Conservation (phyloP, 2,113 vertebrate species). For the Echinops telfairi region DNA sequence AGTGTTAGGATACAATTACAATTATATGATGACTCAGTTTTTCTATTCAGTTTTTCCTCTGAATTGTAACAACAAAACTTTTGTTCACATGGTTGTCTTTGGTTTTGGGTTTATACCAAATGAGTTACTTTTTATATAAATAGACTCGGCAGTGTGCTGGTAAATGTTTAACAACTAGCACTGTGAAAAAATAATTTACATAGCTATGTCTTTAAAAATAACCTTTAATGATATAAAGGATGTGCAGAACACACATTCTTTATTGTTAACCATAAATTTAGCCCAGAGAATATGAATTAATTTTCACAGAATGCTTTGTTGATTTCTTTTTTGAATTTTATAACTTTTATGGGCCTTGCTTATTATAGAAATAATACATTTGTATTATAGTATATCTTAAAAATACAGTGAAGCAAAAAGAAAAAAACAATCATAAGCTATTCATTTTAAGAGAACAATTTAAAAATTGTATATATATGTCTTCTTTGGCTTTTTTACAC, state of each 20-base stretch:
- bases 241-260: neutral
- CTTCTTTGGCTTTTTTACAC: too few species aligned
- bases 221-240: neutral
- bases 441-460: too few species aligned
- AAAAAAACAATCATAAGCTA: too few species aligned
- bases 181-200: neutral
- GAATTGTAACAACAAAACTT: neutral
- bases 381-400: too few species aligned
- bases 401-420: too few species aligned
- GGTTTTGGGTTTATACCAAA: neutral
- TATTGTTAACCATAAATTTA: conserved; percentile 16
- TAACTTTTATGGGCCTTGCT: too few species aligned
- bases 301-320: neutral
- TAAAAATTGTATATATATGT: too few species aligned
- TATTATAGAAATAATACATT: too few species aligned
- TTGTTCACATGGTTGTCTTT: neutral
- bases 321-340: neutral
- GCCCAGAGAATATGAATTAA: neutral
- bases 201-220: too few species aligned
- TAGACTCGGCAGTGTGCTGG: neutral
- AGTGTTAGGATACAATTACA: neutral
- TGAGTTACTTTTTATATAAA: neutral
- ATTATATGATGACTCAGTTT: conserved; percentile 14
- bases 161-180: conserved; percentile 25
- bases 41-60: neutral